A percentile compares a stretch with the other conserved stretches of the same genome.
Conservation (phyloP, 2,888 invertebrate species). For the Pandemis cinnamomeana region DNA sequence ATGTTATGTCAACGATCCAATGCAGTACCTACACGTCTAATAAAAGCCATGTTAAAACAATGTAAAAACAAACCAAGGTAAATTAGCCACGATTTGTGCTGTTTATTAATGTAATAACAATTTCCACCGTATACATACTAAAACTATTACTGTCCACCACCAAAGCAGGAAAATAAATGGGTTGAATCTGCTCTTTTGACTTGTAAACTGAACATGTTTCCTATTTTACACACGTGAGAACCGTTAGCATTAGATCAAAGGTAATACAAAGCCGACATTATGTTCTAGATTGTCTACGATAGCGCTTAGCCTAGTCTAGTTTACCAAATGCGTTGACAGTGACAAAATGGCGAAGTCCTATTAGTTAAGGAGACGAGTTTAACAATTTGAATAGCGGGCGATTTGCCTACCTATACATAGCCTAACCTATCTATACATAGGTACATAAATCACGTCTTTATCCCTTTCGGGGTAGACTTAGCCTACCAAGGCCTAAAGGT, state of each 20-base stretch:
- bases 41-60: neutral
- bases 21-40: neutral
- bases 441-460: too few relatives aligned
- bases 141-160: neutral
- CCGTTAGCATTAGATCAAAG: neutral
- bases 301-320: neutral
- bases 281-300: neutral
- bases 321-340: conserved; percentile 22
- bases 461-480: too few relatives aligned
- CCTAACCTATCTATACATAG: too few relatives aligned
- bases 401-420: too few relatives aligned
- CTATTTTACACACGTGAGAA: neutral
- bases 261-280: neutral
- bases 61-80: neutral
- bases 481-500: too few relatives aligned
- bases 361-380: neutral
- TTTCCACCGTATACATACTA: neutral
- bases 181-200: neutral
- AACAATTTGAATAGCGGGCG: neutral
- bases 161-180: neutral
- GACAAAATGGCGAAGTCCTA: conserved; percentile 3
- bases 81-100: neutral
- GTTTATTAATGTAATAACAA: neutral
- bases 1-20: neutral
- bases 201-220: neutral